These are phyloP conservation scores for Sminthopsis crassicaudata DNA, from an alignment of 2,113 vertebrate species.

Conservation along the genomic window DNA sequence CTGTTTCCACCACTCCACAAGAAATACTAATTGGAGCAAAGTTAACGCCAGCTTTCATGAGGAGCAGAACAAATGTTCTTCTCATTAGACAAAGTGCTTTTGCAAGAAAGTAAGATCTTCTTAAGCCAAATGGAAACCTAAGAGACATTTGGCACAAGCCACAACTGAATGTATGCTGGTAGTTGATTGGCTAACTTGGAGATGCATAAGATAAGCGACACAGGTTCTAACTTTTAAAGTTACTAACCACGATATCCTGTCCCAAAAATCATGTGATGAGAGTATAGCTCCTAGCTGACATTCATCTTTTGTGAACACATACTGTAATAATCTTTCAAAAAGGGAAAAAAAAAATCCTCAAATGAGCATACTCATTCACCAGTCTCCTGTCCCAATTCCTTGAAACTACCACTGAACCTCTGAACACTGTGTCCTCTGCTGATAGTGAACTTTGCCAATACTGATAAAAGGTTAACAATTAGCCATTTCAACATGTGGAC, in stretches of 20 bases:
- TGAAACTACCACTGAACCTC: constrained; percentile 24
- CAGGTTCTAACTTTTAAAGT: constrained; percentile 84
- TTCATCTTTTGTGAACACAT: neutral
- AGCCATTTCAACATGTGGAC: constrained; percentile 76
- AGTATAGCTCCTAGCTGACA: constrained; percentile 27
- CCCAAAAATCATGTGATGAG: constrained; percentile 81
- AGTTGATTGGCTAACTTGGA: constrained; percentile 83
- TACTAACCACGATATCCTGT: constrained; percentile 92
- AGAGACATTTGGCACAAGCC: constrained; percentile 79
- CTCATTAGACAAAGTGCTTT: constrained; percentile 56
- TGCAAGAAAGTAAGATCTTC: constrained; percentile 68
- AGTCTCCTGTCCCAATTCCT: constrained; percentile 43
- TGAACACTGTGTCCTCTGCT: constrained; percentile 75
- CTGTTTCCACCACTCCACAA: neutral
- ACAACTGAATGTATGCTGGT: constrained; percentile 71
- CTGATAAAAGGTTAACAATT: constrained; percentile 84
- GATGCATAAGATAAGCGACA: constrained; percentile 82
- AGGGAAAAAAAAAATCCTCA: constrained; percentile 13
- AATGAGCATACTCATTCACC: neutral
- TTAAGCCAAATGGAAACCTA: constrained; percentile 81
- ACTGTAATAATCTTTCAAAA: constrained; percentile 68
- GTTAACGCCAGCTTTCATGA: neutral
- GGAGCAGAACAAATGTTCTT: neutral
- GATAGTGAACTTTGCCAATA: constrained; percentile 74
- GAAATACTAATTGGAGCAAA: constrained; percentile 39